Percentiles rank a stretch among this genome's conserved stretches.
phyloP scores from a whole-genome alignment of 2,888 invertebrate genomes.

The Capitulum mitella region DNA sequence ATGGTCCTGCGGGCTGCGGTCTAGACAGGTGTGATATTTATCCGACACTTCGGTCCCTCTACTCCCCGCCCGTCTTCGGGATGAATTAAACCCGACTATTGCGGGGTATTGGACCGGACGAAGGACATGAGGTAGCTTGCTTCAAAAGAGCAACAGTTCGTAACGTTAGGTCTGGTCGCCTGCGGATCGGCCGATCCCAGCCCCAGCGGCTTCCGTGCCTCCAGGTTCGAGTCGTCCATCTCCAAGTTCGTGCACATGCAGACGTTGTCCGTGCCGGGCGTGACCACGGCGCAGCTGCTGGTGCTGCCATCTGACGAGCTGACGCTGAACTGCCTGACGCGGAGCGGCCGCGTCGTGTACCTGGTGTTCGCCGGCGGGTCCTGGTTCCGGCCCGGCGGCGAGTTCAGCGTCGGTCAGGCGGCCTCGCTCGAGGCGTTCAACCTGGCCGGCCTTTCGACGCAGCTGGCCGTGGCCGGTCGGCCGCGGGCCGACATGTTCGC shows the following conservation, averaged over 20 bases:
- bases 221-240: neutral
- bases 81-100: too few relatives aligned
- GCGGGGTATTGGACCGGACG: too few relatives aligned
- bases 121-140: too few relatives aligned
- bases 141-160: too few relatives aligned
- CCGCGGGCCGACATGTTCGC: neutral
- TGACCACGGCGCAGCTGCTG: neutral
- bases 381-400: neutral
- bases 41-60: too few relatives aligned
- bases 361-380: neutral
- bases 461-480: neutral
- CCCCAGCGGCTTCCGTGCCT: too few relatives aligned
- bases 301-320: neutral
- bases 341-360: neutral
- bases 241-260: neutral
- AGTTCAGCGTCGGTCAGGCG: neutral
- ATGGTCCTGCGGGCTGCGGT: too few relatives aligned
- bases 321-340: neutral
- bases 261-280: neutral
- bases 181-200: too few relatives aligned
- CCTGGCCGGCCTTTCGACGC: neutral
- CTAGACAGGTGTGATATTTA: too few relatives aligned
- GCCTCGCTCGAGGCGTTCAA: neutral
- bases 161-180: too few relatives aligned
- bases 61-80: too few relatives aligned